A percentile compares a stretch with the other conserved stretches of the same genome.
phyloP scores from a whole-genome alignment of 2,888 invertebrate species.

The Drosophila demipolita region DNA sequence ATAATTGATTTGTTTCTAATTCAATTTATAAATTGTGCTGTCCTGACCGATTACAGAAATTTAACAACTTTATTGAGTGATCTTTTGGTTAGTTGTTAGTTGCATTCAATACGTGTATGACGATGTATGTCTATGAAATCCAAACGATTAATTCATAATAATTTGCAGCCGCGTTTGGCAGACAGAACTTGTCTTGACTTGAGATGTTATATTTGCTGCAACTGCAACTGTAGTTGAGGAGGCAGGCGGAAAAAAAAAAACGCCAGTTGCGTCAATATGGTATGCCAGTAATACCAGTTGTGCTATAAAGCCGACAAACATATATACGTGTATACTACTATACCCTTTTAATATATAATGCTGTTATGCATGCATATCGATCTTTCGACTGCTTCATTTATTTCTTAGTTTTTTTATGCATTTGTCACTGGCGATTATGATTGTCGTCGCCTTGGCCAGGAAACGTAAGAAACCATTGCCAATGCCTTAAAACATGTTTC shows the following conservation, averaged over 20 bases:
- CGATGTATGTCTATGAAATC: background rate
- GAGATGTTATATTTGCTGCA: conserved; percentile 11
- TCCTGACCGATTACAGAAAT: conserved; percentile 12
- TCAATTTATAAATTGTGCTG: background rate
- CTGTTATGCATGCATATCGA: conserved; percentile 24
- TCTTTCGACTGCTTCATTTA: conserved; percentile 26
- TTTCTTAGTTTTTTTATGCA: conserved; percentile 38
- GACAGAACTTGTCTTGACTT: conserved; percentile 60
- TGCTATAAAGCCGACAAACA: background rate
- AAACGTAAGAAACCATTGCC: conserved; percentile 56
- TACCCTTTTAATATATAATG: conserved; percentile 33
- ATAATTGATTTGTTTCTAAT: too few species aligned
- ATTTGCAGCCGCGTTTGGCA: conserved; percentile 41
- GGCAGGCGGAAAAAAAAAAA: conserved; percentile 47
- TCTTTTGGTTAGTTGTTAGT: conserved; percentile 19
- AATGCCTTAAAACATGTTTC: conserved; percentile 38
- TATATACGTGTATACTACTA: conserved; percentile 11
- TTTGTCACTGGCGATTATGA: conserved; percentile 75
- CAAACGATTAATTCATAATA: conserved; percentile 26
- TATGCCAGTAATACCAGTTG: conserved; percentile 52
- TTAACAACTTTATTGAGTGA: conserved; percentile 38
- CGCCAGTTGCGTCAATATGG: conserved; percentile 43
- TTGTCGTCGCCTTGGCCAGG: conserved; percentile 74
- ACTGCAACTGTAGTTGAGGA: conserved; percentile 18
- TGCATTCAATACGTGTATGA: conserved; percentile 35